phyloP scores from a whole-genome alignment of 2,888 invertebrate species.

The Orthosia gracilis region DNA sequence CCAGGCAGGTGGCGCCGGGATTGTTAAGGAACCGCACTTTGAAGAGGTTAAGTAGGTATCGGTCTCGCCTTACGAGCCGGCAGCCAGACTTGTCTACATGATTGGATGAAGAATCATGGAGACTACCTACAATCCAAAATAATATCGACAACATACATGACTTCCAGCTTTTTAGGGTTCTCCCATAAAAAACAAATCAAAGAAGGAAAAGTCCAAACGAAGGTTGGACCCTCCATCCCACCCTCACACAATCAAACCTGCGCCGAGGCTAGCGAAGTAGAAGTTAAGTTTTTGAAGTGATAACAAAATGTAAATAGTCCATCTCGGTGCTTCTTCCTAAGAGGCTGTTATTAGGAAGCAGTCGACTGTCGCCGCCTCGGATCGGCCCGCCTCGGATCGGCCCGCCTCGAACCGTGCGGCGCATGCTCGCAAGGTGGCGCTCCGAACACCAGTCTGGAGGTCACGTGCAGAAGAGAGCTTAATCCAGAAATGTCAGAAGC shows the following conservation, averaged over 20 bases:
- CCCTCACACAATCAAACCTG: slow-evolving; percentile 44
- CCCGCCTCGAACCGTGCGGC: too few relatives aligned
- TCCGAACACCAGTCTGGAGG: slow-evolving; percentile 9
- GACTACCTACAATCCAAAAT: slow-evolving; percentile 2
- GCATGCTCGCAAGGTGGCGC: not conserved
- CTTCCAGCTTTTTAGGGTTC: not conserved
- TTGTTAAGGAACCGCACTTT: not conserved
- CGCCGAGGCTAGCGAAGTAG: not conserved
- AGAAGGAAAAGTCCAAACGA: not conserved
- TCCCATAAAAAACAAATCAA: too few relatives aligned
- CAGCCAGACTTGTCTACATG: not conserved
- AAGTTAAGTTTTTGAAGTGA: not conserved
- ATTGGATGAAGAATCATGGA: too few relatives aligned
- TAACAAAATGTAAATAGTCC: slow-evolving; percentile 8
- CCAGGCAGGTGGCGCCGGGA: not conserved
- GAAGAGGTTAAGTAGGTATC: not conserved
- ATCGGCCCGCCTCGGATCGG: too few relatives aligned
- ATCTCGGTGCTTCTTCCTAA: slow-evolving; percentile 12
- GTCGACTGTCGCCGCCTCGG: not conserved
- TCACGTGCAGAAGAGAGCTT: slow-evolving; percentile 2
- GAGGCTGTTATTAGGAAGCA: slow-evolving; percentile 15
- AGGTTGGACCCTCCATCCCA: not conserved
- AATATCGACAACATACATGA: slow-evolving; percentile 3
- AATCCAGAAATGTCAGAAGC: slow-evolving; percentile 1
- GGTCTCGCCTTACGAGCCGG: not conserved